Evolutionary conservation across 2,888 invertebrate species (phyloP).

Genomic region (Halictus ligatus): DNA sequence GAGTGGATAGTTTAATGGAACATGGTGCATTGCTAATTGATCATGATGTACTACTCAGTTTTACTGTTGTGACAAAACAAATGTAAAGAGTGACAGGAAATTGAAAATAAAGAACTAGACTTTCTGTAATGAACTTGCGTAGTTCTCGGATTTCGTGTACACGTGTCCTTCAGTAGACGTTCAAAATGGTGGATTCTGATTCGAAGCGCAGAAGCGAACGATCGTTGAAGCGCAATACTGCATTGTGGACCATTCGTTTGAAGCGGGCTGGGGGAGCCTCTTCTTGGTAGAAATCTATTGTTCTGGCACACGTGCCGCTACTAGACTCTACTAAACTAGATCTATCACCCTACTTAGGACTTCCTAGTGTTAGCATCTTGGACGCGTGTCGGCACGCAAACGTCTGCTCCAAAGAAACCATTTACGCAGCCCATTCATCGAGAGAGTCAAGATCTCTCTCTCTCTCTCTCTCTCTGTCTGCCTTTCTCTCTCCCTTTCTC

Average conservation of each 20-base stretch:
- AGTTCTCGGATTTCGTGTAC: too few species aligned
- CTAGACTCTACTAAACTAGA: conserved; percentile 10
- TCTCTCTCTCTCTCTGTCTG: background rate
- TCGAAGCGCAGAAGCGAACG: too few species aligned
- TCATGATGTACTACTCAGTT: too few species aligned
- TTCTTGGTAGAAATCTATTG: background rate
- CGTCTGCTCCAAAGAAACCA: conserved; percentile 1
- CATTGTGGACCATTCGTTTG: background rate
- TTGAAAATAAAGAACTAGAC: too few species aligned
- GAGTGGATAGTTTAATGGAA: too few species aligned
- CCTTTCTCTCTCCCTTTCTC: background rate
- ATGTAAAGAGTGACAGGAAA: too few species aligned
- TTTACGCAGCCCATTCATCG: background rate
- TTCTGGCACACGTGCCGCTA: background rate
- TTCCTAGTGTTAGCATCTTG: conserved; percentile 8
- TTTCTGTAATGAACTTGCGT: too few species aligned
- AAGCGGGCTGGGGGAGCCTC: background rate
- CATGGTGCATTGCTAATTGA: too few species aligned
- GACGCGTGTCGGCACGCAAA: conserved; percentile 14
- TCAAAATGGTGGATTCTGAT: too few species aligned
- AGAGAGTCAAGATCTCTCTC: background rate
- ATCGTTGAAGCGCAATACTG: background rate
- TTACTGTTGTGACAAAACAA: too few species aligned
- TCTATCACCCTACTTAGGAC: conserved; percentile 12
- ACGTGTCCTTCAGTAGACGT: too few species aligned